Percentiles rank a stretch among this genome's conserved stretches.
phyloP scores from a whole-genome alignment of 2,888 invertebrate genomes.

The Drosophila niveifrons region DNA sequence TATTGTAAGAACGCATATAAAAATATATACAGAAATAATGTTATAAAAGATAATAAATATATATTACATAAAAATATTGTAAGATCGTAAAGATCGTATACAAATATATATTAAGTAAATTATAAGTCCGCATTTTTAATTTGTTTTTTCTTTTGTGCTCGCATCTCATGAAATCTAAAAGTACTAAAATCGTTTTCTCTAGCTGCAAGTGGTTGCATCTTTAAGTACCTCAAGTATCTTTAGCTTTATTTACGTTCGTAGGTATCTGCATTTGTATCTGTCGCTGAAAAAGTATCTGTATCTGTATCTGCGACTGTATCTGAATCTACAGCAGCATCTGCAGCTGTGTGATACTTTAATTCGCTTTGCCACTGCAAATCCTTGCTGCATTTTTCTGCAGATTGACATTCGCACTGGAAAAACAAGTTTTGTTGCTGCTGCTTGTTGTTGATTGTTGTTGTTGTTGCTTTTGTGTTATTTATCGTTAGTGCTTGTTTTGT shows the following conservation, averaged over 20 bases:
- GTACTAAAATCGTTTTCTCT: constrained; percentile 1
- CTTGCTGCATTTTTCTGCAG: constrained; percentile 43
- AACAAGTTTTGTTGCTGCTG: constrained; percentile 54
- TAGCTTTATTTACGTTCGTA: neutral
- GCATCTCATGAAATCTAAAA: neutral
- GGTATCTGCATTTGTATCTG: neutral
- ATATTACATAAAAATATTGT: too few relatives aligned
- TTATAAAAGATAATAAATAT: too few relatives aligned
- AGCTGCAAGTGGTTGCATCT: neutral
- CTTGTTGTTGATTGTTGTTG: constrained; percentile 12
- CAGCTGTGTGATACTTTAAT: constrained; percentile 8
- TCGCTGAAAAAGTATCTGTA: neutral
- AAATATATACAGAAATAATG: too few relatives aligned
- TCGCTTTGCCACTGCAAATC: constrained; percentile 53
- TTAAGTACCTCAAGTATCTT: neutral
- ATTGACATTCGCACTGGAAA: constrained; percentile 71
- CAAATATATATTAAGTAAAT: too few relatives aligned
- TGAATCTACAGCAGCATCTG: constrained; percentile 4
- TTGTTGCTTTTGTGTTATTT: constrained; percentile 21
- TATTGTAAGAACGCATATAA: too few relatives aligned
- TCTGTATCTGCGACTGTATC: constrained; percentile 1
- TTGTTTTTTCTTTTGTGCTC: neutral
- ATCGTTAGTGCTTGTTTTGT: too few relatives aligned
- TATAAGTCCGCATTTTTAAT: too few relatives aligned
- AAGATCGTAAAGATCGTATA: too few relatives aligned